These are phyloP conservation scores for Crocidura indochinensis DNA, from an alignment of 2,797 vertebrate genomes.

Conservation along the genomic window DNA sequence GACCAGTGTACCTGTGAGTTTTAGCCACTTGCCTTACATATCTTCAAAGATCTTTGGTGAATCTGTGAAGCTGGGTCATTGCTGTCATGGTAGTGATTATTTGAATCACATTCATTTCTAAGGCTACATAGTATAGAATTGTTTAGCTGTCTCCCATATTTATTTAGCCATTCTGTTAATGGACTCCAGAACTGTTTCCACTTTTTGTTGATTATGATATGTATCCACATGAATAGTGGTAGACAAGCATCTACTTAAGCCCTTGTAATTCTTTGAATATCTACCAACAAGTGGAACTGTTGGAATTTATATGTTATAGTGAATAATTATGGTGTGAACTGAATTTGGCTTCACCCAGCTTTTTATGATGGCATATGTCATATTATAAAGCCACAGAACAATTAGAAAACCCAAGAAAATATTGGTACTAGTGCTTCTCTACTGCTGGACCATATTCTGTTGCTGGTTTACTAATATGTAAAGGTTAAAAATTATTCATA, in stretches of 20 bases:
- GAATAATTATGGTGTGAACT: not conserved
- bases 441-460: no score
- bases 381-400: not conserved
- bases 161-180: not conserved
- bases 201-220: not conserved
- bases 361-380: not conserved
- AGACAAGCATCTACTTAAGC: not conserved
- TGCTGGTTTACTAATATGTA: no score
- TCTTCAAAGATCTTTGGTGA: no score
- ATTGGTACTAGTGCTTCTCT: not conserved
- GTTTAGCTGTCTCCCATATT: not conserved
- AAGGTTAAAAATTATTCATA: no score
- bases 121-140: not conserved
- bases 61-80: no score
- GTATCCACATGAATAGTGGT: not conserved
- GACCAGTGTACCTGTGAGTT: no score
- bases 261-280: not conserved
- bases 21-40: no score
- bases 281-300: not conserved
- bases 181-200: not conserved
- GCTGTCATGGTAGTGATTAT: not conserved
- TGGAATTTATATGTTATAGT: slow-evolving; percentile 54
- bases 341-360: not conserved
- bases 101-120: not conserved
- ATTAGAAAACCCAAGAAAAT: slow-evolving; percentile 48